Evolutionary conservation across 2,888 invertebrate genomes (phyloP).

Genomic region (Himalopsyche japonica): DNA sequence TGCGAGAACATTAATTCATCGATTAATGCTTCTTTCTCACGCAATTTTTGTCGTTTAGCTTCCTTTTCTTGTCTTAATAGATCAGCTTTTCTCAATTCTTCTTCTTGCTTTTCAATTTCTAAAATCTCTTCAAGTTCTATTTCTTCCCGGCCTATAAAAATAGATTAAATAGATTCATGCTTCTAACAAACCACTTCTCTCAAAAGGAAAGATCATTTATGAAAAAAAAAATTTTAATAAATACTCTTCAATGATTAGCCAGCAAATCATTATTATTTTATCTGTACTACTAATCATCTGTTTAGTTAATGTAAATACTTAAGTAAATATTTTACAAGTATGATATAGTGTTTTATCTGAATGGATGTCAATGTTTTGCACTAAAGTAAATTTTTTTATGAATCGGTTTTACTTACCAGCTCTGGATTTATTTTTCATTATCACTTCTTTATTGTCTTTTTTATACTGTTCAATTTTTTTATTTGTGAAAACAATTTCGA

Average conservation of each 20-base stretch:
- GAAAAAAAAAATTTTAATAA: too few relatives aligned
- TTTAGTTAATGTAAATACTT: too few relatives aligned
- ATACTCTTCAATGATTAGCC: too few relatives aligned
- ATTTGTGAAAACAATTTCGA: conserved; percentile 86
- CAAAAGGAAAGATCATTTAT: too few relatives aligned
- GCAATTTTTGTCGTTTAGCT: conserved; percentile 79
- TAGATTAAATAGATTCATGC: too few relatives aligned
- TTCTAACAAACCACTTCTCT: too few relatives aligned
- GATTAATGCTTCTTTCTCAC: conserved; percentile 88
- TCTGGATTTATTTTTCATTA: conserved; percentile 78
- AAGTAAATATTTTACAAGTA: too few relatives aligned
- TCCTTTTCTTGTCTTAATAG: conserved; percentile 68
- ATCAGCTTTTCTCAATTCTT: conserved; percentile 74
- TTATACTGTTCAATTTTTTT: conserved; percentile 90
- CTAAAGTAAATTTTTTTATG: too few relatives aligned
- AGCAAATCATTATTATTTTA: too few relatives aligned
- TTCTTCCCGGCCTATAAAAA: conserved; percentile 69
- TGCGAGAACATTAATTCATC: conserved; percentile 95
- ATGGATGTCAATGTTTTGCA: too few relatives aligned
- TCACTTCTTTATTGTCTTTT: conserved; percentile 84
- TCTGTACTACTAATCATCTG: too few relatives aligned
- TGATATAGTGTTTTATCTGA: too few relatives aligned
- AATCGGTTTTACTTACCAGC: conserved; percentile 52
- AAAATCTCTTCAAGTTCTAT: conserved; percentile 83
- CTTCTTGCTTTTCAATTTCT: conserved; percentile 78